phyloP scores from a whole-genome alignment of 2,797 vertebrate species.

The Tapirus indicus region DNA sequence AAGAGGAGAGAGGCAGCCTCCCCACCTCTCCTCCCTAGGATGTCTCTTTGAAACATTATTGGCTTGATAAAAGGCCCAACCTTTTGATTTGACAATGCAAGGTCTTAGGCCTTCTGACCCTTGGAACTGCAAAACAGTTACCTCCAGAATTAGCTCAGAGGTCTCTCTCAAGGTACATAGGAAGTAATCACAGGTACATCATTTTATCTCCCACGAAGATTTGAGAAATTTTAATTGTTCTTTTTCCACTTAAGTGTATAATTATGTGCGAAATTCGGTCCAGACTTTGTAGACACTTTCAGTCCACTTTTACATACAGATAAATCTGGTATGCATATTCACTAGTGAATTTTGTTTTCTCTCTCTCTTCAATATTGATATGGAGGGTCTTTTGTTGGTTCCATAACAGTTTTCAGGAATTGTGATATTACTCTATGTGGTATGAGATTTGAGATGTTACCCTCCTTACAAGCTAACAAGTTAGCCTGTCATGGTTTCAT shows the following conservation, averaged over 20 bases:
- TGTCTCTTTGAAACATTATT: not conserved
- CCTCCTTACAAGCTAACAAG: not conserved
- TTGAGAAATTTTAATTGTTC: not conserved
- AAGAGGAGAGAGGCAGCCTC: not conserved
- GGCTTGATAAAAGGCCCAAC: not conserved
- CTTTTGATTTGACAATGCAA: not conserved
- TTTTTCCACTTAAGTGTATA: not conserved
- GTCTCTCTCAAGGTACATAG: not conserved
- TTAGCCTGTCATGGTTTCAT: not conserved
- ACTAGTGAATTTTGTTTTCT: not conserved
- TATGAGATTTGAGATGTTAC: not conserved
- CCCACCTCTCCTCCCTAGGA: not conserved
- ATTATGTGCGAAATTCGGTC: not conserved
- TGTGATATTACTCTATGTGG: not conserved
- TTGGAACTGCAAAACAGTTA: not conserved
- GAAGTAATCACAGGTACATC: not conserved
- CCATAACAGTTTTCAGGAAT: not conserved
- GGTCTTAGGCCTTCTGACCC: not conserved
- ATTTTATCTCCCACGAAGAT: not conserved
- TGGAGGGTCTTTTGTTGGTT: not conserved
- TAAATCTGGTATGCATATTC: not conserved
- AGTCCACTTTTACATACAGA: not conserved
- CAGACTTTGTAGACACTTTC: not conserved
- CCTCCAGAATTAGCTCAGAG: not conserved
- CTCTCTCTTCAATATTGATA: not conserved